Evolutionary conservation across 2,113 vertebrate genomes (phyloP), one percentile per base, ranked within the genome.

Genomic region (Megaceryle maxima): DNA sequence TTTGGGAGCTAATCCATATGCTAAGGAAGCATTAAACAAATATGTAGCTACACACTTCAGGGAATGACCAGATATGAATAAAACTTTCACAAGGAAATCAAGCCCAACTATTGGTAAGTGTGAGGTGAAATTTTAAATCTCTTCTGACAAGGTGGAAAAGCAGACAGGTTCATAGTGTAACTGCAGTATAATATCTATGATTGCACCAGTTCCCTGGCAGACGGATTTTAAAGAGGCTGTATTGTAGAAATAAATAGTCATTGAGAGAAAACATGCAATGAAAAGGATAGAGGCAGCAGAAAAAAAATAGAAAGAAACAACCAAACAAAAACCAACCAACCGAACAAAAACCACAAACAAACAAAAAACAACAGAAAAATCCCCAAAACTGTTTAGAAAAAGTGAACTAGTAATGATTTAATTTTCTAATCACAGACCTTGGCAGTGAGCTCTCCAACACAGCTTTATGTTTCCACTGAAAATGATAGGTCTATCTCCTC

Each of bases 11-110:
- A 81, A 91, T 88, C 90, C 86, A 88, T 92, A 95, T 91, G 94
- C 53, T 92, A 88, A 95, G 77, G 50, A 60, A 83, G 22, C 48
- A 70, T 94, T 95, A 93, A 96, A 95, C 63, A 96, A 97, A 95
- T 75, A 93, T 33, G 67, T 68, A 94, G 16, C 53, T 94, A 78
- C 76, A 55, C 64, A 72, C 66, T 93, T 92, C 43, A 87, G 80
- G 28, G 77, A 92, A 72, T 90, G 90, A 82, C 91, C 92, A 95
- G 75, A 93, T 86, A 91, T 13, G 31, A 95, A 75, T 83, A 76
- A 88, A 95, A 91, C 11, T 75, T 91, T 75, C 57, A 46, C 57
- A 79, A 89, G 82, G 37, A 92, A 94, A 89, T 90, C 67, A 92
- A 82, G 39, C 29, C 37, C 26, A 91, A 43, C 35, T 72, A 67